Conservation (phyloP, 2,797 vertebrate species). For the Crenichthys baileyi region DNA sequence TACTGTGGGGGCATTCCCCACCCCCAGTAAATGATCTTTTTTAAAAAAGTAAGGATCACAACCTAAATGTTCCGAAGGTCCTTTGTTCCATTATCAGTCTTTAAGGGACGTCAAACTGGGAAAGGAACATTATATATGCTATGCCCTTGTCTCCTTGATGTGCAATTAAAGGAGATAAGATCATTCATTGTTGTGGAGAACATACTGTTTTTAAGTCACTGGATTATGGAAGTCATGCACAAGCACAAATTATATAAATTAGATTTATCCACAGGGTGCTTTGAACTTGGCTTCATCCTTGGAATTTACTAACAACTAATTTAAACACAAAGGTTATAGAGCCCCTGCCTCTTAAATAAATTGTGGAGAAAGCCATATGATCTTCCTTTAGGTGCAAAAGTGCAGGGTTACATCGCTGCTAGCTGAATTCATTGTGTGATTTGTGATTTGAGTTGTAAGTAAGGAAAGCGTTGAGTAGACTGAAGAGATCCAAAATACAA, state of each 20-base stretch:
- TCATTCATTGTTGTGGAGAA: background rate
- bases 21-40: background rate
- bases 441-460: too few relatives aligned
- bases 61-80: background rate
- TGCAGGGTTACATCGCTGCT: background rate
- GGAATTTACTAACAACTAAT: background rate
- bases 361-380: background rate
- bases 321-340: background rate
- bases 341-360: background rate
- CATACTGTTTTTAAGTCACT: background rate
- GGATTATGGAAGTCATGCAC: background rate
- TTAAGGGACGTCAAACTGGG: background rate
- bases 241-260: background rate
- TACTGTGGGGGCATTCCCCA: background rate
- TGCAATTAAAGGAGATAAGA: constrained; percentile 1
- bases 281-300: constrained; percentile 7
- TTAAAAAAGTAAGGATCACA: background rate
- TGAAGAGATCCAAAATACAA: background rate
- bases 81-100: background rate
- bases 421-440: background rate
- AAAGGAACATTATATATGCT: background rate
- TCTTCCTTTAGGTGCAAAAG: background rate
- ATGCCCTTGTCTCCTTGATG: background rate
- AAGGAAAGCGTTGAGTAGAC: background rate
- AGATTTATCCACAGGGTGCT: constrained; percentile 4